Conservation (phyloP, 2,797 vertebrate species). For the Salmo trutta region DNA sequence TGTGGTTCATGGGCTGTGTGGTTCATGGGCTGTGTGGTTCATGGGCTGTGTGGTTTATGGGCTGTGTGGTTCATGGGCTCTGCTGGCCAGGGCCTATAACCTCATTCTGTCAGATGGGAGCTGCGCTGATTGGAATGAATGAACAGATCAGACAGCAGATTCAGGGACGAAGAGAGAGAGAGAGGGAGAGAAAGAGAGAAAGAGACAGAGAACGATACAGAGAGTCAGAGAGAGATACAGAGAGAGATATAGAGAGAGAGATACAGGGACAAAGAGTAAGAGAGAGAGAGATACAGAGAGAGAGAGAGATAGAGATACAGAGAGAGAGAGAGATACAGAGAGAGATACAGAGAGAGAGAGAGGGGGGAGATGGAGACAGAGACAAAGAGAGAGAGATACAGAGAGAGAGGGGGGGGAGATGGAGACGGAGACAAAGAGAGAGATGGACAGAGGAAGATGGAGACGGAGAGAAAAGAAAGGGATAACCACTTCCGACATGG, state of each 20-base stretch:
- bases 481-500: slow-evolving; percentile 62
- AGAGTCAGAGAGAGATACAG: neutral
- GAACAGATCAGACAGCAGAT: slow-evolving; percentile 56
- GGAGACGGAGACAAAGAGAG: neutral
- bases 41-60: no score
- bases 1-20: no score
- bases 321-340: no score
- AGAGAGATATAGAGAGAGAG: neutral
- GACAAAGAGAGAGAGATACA: no score
- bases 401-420: neutral
- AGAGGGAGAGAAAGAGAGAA: slow-evolving; percentile 22
- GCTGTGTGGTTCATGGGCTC: neutral
- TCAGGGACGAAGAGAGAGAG: slow-evolving; percentile 27
- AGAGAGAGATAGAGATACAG: neutral
- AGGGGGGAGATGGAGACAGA: no score
- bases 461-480: neutral
- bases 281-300: no score
- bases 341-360: no score
- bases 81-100: slow-evolving; percentile 47
- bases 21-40: no score
- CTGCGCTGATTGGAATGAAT: slow-evolving; percentile 40
- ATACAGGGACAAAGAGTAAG: no score
- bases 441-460: no score
- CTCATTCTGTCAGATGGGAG: slow-evolving; percentile 64
- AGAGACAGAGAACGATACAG: neutral